Percentiles rank a stretch among this genome's conserved stretches.
phyloP scores from a whole-genome alignment of 1,140 invertebrate species.

The Planococcus citri region DNA sequence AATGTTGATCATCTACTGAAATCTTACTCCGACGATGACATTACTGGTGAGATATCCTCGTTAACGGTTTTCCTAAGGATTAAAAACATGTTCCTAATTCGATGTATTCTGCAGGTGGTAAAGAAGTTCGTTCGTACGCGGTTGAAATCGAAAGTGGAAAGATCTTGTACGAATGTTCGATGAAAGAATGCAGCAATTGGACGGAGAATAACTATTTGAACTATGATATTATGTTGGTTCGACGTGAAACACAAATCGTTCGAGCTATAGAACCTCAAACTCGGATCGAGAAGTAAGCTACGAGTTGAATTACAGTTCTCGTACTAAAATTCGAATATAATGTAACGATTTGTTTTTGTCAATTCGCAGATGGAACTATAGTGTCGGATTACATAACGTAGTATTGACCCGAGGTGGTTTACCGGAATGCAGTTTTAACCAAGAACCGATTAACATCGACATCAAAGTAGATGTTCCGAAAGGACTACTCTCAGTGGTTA shows the following conservation, averaged over 20 bases:
- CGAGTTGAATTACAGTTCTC: not conserved
- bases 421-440: conserved; percentile 31
- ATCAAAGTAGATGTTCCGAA: conserved; percentile 58
- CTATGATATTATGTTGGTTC: conserved; percentile 50
- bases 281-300: conserved; percentile 60
- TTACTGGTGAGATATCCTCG: conserved; percentile 52
- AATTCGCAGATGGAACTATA: conserved; percentile 87
- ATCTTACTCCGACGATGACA: conserved; percentile 72
- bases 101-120: conserved; percentile 36
- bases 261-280: conserved; percentile 69
- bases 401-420: conserved; percentile 37
- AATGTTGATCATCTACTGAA: conserved; percentile 70
- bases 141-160: conserved; percentile 61
- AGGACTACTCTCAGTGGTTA: conserved; percentile 53
- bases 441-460: conserved; percentile 41
- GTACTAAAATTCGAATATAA: too few relatives aligned
- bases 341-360: not conserved
- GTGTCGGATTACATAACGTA: conserved; percentile 75
- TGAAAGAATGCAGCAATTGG: conserved; percentile 52
- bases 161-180: conserved; percentile 62
- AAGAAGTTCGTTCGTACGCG: conserved; percentile 45
- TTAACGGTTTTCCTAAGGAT: too few relatives aligned
- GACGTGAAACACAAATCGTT: conserved; percentile 70
- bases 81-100: not conserved
- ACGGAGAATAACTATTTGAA: conserved; percentile 36